Base-by-base conservation (phyloP, 1,140 invertebrate species). In the Aplysia californica region DNA sequence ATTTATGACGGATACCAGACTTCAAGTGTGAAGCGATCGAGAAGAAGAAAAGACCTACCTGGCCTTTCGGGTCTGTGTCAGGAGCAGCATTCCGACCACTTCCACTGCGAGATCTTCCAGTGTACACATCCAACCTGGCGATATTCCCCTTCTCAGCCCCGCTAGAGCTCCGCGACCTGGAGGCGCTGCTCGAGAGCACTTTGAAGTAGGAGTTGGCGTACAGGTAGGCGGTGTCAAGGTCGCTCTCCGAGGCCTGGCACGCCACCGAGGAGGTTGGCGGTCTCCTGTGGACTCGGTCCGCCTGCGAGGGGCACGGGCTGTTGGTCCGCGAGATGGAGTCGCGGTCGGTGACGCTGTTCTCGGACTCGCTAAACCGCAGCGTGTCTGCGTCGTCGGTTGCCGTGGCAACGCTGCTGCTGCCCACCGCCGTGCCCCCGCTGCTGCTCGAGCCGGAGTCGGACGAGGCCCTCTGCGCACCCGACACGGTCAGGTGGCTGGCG, bases 361-460 rank as follows among this genome's bases (percentile, higher is more conserved):
- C 35, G 18, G 26, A 55, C 50, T 71, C 68, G 21, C 1, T 35
- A 15, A 55, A 10, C n/a, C 44, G 68, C 20, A 18, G 38, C 1
- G 31, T 15, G 2, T 59, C 70, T 21, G 4, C 10, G 33, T 61
- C 56, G 1, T 72, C 70, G 18, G 56, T 26, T 35, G 56, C n/a
- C 33, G 38, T 20, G 21, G 38, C 26, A 4, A 72, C 10, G 36
- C 50, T 33, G 18, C 41, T 55, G 38, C 68, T 39, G 69, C 69
- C 69, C 33, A 72, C 35, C 1, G 58, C 70, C 20, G 70, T 72
- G 4, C 55, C 70, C 39, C 70, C 36, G 33, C 70, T 72, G 41
- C 70, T 72, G 64, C 26, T 33, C 23, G 70, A 72, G 3, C 70
- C 70, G 5, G 70, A 72, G 26, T 72, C 70, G 29, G 70, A 72